Evolutionary conservation across 2,113 vertebrate species (phyloP).

Genomic region (Aphelocoma coerulescens): DNA sequence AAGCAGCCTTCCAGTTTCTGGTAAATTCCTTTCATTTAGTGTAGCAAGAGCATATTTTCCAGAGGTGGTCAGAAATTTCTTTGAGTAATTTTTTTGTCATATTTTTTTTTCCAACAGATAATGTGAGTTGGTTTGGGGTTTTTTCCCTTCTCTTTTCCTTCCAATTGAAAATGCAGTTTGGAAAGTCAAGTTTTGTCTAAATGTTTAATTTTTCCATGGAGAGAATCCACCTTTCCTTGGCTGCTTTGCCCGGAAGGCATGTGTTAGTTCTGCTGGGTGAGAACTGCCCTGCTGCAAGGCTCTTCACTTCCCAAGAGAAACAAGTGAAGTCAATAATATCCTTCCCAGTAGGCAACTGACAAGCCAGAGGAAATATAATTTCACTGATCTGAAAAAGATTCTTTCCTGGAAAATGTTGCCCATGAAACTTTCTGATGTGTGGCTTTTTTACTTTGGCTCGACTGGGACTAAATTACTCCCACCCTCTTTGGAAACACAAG

Average conservation of each 20-base stretch:
- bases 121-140: neutral
- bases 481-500: neutral
- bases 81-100: neutral
- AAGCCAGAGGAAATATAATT: neutral
- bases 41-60: neutral
- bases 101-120: neutral
- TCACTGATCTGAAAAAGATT: neutral
- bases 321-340: neutral
- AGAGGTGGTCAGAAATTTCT: neutral
- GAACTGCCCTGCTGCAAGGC: neutral
- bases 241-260: neutral
- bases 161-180: neutral
- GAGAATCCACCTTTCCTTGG: neutral
- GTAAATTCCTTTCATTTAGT: neutral
- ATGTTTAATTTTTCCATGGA: neutral
- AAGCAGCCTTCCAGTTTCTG: neutral
- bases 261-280: neutral
- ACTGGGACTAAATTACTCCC: neutral
- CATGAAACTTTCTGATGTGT: neutral
- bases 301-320: neutral
- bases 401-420: neutral
- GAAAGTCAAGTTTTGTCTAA: neutral
- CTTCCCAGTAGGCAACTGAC: neutral
- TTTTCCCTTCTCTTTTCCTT: neutral
- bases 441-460: neutral